phyloP scores from a whole-genome alignment of 2,888 invertebrate species.

The Hermodice carunculata region DNA sequence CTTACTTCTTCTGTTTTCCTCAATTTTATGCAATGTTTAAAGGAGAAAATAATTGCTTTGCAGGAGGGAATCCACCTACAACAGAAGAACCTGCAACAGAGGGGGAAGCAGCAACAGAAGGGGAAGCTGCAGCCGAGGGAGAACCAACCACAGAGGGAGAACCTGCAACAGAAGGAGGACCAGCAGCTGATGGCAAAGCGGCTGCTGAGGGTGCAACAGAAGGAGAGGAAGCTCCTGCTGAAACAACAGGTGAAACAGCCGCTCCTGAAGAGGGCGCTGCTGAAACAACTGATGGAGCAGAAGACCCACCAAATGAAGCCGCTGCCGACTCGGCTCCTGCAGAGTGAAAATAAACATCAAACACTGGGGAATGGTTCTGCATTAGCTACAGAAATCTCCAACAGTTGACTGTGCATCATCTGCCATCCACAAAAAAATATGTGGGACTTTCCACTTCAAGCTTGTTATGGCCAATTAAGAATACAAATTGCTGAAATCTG shows the following conservation, averaged over 20 bases:
- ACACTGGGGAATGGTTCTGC: too few species aligned
- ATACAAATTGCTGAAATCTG: too few species aligned
- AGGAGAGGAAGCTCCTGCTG: neutral
- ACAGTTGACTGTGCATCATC: too few species aligned
- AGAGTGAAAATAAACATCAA: neutral
- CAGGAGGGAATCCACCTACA: neutral
- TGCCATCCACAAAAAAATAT: too few species aligned
- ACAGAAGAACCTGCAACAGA: neutral
- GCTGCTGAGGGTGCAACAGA: neutral
- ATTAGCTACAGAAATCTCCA: too few species aligned
- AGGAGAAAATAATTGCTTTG: neutral
- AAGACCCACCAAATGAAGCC: neutral
- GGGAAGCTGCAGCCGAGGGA: neutral
- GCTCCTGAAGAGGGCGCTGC: neutral
- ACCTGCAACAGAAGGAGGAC: neutral
- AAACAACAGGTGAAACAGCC: neutral
- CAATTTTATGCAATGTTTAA: neutral
- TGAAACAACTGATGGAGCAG: neutral
- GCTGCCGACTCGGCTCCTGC: slow-evolving; percentile 1
- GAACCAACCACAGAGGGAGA: neutral
- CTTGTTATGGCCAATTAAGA: too few species aligned
- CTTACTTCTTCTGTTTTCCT: neutral
- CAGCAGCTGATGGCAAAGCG: neutral
- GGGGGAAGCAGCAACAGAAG: neutral
- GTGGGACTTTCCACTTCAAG: too few species aligned